Base-by-base conservation (phyloP, 1,140 invertebrate species). In the Streblospio benedicti region DNA sequence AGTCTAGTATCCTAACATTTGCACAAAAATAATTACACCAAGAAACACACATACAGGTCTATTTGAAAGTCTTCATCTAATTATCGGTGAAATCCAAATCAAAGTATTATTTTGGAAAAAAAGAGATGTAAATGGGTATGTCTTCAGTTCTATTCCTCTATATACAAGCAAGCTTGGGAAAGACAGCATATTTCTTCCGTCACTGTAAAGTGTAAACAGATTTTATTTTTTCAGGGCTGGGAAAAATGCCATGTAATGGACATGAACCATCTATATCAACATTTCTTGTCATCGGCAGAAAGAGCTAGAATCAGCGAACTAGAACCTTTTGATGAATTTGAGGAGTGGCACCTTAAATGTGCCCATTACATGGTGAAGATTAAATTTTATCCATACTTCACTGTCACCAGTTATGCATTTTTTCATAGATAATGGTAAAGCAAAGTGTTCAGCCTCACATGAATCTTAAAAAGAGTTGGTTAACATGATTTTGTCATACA, bases 281-380 rank as follows among this genome's bases (percentile, higher is more conserved):
- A 63, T 6, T 57, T 76, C 43, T 55, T 77, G 12, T 18, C 67
- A n/a, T 0, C 16, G 1, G 67, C 71, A 18, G 80, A 83, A 62
- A 67, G 70, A 52, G 28, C 61, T 9, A 61, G 72, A 54, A 67
- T 81, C 23, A 66, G 79, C 30, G 62, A 43, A 4, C 60, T 82
- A 20, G 82, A 83, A 67, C 68, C 75, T 1, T 83, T 83, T 73
- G 82, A 83, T 71, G 81, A 83, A 67, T 80, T 76, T 68, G 82
- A 83, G 71, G 80, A 81, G 64, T 79, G 75, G 71, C 76, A 81
- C 66, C 68, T 81, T 28, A 82, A 81, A 59, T 82, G 81, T 67
- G 63, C 65, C n/a, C 82, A 83, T 68, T 83, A 83, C 67, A 69
- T 78, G 31, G 57, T 83, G 1, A 49, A 77, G 30, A 70, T 72